phyloP scores from a whole-genome alignment of 2,113 vertebrate genomes.

The Proterorhinus semilunaris region DNA sequence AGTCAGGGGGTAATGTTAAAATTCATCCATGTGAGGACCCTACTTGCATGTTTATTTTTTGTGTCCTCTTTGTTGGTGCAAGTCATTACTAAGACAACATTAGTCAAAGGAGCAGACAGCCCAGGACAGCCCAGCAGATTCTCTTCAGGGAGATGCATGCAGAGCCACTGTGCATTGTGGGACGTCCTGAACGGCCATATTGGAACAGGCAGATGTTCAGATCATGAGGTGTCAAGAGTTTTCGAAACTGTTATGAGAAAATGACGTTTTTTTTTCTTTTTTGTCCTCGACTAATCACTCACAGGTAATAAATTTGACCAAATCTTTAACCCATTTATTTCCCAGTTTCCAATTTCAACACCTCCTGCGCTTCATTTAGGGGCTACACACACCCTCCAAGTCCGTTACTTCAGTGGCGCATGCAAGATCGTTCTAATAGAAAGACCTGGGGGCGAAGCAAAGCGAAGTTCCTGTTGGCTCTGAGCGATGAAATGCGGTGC shows the following conservation, averaged over 20 bases:
- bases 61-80: slow-evolving; percentile 27
- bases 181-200: slow-evolving; percentile 47
- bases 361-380: slow-evolving; percentile 20
- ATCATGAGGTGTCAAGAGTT: slow-evolving; percentile 17
- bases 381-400: slow-evolving; percentile 20
- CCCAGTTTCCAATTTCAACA: slow-evolving; percentile 37
- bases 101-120: not conserved
- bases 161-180: slow-evolving; percentile 21
- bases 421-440: slow-evolving; percentile 27
- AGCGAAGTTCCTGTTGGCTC: slow-evolving; percentile 24
- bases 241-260: not conserved
- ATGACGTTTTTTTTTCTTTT: not conserved
- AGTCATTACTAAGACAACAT: slow-evolving; percentile 22
- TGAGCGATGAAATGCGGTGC: slow-evolving; percentile 11
- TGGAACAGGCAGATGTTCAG: slow-evolving; percentile 61
- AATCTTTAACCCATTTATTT: slow-evolving; percentile 36
- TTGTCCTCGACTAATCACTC: not conserved
- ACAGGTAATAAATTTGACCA: slow-evolving; percentile 14
- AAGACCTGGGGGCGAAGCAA: slow-evolving; percentile 24
- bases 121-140: not conserved
- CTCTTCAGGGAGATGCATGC: slow-evolving; percentile 27
- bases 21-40: too few relatives aligned
- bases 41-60: not conserved
- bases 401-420: slow-evolving; percentile 45
- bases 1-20: not conserved